Base-by-base conservation (phyloP, 1,140 invertebrate species). In the Bradysia coprophila region DNA sequence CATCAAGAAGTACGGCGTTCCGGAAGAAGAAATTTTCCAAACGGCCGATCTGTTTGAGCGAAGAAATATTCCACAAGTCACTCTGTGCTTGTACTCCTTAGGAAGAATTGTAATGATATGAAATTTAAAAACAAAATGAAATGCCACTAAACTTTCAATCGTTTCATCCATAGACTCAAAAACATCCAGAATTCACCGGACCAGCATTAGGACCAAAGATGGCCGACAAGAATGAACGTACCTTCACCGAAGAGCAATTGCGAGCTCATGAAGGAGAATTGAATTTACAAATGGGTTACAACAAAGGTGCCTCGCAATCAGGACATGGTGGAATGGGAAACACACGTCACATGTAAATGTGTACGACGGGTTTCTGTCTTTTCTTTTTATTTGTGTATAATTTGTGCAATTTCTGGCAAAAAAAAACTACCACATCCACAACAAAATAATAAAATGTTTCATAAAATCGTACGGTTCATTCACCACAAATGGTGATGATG, bases 1-100 rank as follows among this genome's bases (percentile, higher is more conserved):
- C 0, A 75, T 84, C 32, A 92, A 89, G 64, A 81, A 83, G 45
- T 95, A 95, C 56, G 94, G 93, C 18, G 84, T 98, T 10, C 91
- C 83, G 24, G 83, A 94, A 53, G 87, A 93, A 58, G 93, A 98
- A 70, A 90, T 96, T 51, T 98, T 98, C 73, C 93, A 98, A 66
- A 97, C 93, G 0, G 92, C 94, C 23, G 94, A 97, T 70, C 68
- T 98, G 5, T 98, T 93, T 58, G 93, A 98, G 61, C 81, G 77
- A 56, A 76, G 93, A 51, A 97, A 98, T 68, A 92, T 98, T 63
- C 75, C 88, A 42, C 90, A 95, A 75, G 94, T 98, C 33, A 89
- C 88, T 1, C 69, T 92, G 34, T 90, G 85, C 53, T 65, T 95
- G 15, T 90, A 89, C 52, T 73, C 90, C 3, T 68, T 95, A 32